Conservation (phyloP, 2,113 vertebrate species). For the Lampris megalopsis region DNA sequence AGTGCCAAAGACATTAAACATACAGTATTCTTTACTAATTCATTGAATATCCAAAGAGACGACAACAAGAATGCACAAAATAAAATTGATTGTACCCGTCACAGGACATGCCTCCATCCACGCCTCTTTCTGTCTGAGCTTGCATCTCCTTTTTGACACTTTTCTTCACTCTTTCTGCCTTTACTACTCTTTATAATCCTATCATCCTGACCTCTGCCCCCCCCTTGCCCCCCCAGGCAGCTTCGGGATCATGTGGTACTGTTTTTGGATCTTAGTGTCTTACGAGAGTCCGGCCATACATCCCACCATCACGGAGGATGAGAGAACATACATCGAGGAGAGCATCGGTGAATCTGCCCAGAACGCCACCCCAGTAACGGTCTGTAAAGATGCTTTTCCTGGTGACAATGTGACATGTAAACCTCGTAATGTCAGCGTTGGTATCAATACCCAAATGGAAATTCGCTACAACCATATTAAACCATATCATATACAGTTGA, state of each 20-base stretch:
- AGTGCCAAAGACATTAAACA: too few species aligned
- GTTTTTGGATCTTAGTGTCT: constrained; percentile 98
- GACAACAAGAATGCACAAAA: too few species aligned
- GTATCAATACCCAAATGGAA: too few species aligned
- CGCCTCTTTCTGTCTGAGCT: neutral
- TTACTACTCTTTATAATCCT: neutral
- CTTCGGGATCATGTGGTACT: constrained; percentile 96
- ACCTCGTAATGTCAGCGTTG: too few species aligned
- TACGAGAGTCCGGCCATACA: constrained; percentile 97
- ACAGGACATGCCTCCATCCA: too few species aligned
- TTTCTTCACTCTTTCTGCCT: neutral
- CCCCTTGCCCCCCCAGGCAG: constrained; percentile 79
- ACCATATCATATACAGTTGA: too few species aligned
- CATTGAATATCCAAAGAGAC: too few species aligned
- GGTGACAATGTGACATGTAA: neutral
- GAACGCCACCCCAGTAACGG: constrained; percentile 73
- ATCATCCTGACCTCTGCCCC: neutral
- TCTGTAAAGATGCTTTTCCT: constrained; percentile 27
- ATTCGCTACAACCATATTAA: too few species aligned
- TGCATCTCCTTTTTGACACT: neutral
- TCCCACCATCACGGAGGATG: constrained; percentile 95
- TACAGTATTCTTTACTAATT: too few species aligned
- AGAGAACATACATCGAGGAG: constrained; percentile 95
- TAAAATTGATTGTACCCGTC: too few species aligned
- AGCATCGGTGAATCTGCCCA: constrained; percentile 94